These are phyloP conservation scores for Corythaeola cristata DNA, from an alignment of 2,113 vertebrate species.

Conservation along the genomic window DNA sequence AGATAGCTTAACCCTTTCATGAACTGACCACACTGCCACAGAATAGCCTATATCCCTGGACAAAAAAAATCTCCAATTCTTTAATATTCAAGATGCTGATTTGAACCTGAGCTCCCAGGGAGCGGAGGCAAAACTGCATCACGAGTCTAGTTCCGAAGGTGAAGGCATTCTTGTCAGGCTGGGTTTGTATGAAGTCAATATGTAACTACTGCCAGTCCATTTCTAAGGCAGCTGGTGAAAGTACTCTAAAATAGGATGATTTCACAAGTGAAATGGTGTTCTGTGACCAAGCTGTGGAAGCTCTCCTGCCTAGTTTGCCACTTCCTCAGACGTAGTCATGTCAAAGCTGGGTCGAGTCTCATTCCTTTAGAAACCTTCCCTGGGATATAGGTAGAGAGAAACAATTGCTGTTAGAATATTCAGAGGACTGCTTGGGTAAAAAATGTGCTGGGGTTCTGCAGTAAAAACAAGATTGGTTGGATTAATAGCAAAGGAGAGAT, in stretches of 20 bases:
- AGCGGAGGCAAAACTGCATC: not conserved
- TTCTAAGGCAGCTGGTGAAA: not conserved
- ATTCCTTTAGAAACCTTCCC: not conserved
- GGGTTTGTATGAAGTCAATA: fast-evolving
- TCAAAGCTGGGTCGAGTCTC: not conserved
- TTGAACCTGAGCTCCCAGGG: not conserved
- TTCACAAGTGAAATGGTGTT: not conserved
- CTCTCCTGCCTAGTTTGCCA: not conserved
- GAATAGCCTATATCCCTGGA: not conserved
- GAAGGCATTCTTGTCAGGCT: not conserved
- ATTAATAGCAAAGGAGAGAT: not conserved
- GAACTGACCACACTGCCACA: not conserved
- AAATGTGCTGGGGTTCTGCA: not conserved
- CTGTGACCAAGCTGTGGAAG: not conserved
- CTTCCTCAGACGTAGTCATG: not conserved
- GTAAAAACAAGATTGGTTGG: not conserved
- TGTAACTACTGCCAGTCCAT: not conserved
- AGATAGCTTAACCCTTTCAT: not conserved
- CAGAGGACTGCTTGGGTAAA: not conserved
- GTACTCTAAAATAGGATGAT: not conserved
- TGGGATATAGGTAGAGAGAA: not conserved
- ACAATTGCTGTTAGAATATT: not conserved
- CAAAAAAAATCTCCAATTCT: not conserved
- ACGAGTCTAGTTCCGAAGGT: not conserved
- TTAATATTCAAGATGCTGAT: not conserved